Evolutionary conservation across 2,797 vertebrate species (phyloP).

Genomic region (Coilia nasus): DNA sequence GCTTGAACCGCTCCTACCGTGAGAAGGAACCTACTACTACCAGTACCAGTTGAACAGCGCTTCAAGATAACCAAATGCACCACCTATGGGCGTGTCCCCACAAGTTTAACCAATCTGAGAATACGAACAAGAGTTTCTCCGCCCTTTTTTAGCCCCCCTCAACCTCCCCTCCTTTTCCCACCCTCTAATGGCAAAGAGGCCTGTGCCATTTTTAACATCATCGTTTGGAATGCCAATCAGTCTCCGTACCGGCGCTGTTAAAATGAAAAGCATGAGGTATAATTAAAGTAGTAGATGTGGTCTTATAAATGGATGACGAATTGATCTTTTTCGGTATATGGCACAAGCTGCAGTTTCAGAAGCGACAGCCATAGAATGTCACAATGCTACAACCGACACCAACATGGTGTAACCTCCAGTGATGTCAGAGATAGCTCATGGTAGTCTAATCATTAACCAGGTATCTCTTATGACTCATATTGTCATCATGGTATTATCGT

Average conservation of each 20-base stretch:
- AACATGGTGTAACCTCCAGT: neutral
- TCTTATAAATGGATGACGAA: neutral
- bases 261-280: constrained; percentile 1
- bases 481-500: neutral
- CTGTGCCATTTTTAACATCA: constrained; percentile 25
- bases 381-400: neutral
- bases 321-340: neutral
- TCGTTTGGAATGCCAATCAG: constrained; percentile 15
- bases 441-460: neutral
- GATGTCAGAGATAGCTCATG: neutral
- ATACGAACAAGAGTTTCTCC: constrained; percentile 42
- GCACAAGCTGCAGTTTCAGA: neutral
- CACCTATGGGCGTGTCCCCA: constrained; percentile 66
- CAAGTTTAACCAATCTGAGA: constrained; percentile 60
- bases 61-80: constrained; percentile 70
- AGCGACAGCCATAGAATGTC: neutral
- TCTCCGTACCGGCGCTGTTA: neutral
- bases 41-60: constrained; percentile 63
- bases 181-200: constrained; percentile 21
- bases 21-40: constrained; percentile 71
- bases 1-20: constrained; percentile 51
- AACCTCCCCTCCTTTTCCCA: constrained; percentile 36
- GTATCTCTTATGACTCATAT: neutral
- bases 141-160: constrained; percentile 46
- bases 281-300: constrained; percentile 4